Base-by-base conservation (phyloP, 1,140 invertebrate species). In the Drosophila saltans region DNA sequence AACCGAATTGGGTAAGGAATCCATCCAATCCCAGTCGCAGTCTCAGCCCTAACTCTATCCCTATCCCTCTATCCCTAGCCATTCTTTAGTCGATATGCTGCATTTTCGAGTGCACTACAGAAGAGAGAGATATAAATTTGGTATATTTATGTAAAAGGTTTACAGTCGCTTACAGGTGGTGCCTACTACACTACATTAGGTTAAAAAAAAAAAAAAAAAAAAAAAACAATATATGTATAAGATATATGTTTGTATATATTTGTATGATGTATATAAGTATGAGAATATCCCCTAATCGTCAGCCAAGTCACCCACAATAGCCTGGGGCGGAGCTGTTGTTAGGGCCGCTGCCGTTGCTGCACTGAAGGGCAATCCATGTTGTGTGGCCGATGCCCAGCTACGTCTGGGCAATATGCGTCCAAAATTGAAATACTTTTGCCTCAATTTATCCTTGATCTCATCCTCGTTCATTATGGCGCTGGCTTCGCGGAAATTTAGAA, bases 391-490 rank as follows among this genome's bases (percentile, higher is more conserved):
- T 6, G 90, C 91, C 91, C 91, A 92, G 55, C 86, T 91, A 9
- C 91, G 84, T 11, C 89, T 66, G 0, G 88, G 91, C 28, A 92
- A 66, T 5, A 92, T 92, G 0, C 90, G 66, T 0, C 91, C 91
- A 8, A 92, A 91, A 39, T 86, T 92, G 52, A 92, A 92, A 36
- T 92, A 92, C 33, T 90, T 91, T 43, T 92, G 89, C 3, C 91
- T 60, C 5, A 92, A 52, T 58, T 92, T 92, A 30, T 92, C 90
- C 74, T 92, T 92, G 45, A 92, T 92, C 60, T 92, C 91, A 28
- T 92, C 91, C 63, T 92, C 91, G 68, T 92, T 92, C 91, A 92
- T 92, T 0, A 92, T 91, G 56, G 90, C 84, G 4, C 90, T 92
- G 4, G 91, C 91, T 57, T 92, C 91, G 26, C 90, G 84, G 16